These are phyloP conservation scores for Phrynosoma platyrhinos DNA, from an alignment of 2,113 vertebrate species.

Conservation along the genomic window DNA sequence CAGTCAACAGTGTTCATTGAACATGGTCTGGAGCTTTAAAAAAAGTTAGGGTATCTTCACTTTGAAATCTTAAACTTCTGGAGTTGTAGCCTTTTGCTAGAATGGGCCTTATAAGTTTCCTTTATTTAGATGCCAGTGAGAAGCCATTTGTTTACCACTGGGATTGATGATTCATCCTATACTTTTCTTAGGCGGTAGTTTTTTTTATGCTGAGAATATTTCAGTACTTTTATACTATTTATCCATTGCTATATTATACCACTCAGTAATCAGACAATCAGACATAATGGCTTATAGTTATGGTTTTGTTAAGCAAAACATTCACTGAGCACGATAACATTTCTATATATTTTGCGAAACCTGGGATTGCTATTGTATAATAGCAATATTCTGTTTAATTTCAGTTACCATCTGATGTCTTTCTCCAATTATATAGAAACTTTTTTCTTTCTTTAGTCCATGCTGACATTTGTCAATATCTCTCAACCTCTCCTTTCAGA, in stretches of 20 bases:
- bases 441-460: background rate
- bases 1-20: background rate
- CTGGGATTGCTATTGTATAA: background rate
- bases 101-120: background rate
- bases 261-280: background rate
- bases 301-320: background rate
- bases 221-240: background rate
- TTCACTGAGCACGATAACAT: constrained; percentile 11
- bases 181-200: background rate
- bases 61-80: background rate
- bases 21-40: background rate
- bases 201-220: background rate
- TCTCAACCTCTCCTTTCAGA: background rate
- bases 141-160: background rate
- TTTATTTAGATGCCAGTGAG: background rate
- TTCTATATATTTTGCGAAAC: background rate
- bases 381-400: background rate
- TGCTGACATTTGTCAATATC: background rate
- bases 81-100: background rate
- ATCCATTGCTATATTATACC: background rate
- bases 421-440: constrained; percentile 15
- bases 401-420: background rate
- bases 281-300: background rate
- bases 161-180: background rate
- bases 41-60: background rate